Percentiles rank a stretch among this genome's conserved stretches.
These are phyloP conservation scores for Latrodectus hesperus DNA, from an alignment of 2,888 invertebrate genomes.

Conservation along the genomic window DNA sequence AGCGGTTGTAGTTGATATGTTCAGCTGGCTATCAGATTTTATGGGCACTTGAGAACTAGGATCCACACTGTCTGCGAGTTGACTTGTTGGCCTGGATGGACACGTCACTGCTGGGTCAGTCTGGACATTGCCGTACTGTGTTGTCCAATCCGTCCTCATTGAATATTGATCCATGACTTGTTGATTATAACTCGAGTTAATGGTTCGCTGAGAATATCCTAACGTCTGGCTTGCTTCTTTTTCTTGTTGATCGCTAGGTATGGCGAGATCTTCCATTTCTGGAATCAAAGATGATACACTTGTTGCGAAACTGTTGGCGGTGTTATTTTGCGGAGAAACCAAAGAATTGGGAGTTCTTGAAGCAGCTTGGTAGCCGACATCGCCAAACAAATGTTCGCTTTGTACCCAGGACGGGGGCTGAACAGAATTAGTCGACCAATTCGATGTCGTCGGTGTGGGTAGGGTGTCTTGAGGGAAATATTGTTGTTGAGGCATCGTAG, in stretches of 20 bases:
- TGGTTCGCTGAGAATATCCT: background rate
- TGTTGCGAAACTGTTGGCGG: conserved; percentile 9
- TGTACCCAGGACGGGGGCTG: conserved; percentile 17
- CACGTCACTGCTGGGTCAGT: background rate
- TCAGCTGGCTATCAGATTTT: background rate
- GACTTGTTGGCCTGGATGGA: background rate
- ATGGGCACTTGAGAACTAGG: conserved; percentile 8
- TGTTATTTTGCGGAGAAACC: conserved; percentile 4
- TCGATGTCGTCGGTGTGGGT: background rate
- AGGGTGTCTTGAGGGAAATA: conserved; percentile 36
- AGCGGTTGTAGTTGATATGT: conserved; percentile 2
- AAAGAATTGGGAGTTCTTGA: background rate
- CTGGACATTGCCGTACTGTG: conserved; percentile 19
- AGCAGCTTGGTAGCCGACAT: background rate
- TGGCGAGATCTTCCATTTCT: conserved; percentile 39
- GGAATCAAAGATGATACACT: conserved; percentile 23
- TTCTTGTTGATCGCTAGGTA: conserved; percentile 32
- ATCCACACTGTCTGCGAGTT: conserved; percentile 5
- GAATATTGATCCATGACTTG: too few species aligned
- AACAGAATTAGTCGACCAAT: conserved; percentile 27
- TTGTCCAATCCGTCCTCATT: conserved; percentile 28
- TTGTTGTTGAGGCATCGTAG: conserved; percentile 31
- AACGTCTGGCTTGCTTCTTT: background rate
- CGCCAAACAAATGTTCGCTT: conserved; percentile 36
- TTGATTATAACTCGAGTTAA: background rate